Percentiles rank a stretch among this genome's conserved stretches.
Evolutionary conservation across 2,113 vertebrate species (phyloP).

Genomic region (Alligator sinensis): DNA sequence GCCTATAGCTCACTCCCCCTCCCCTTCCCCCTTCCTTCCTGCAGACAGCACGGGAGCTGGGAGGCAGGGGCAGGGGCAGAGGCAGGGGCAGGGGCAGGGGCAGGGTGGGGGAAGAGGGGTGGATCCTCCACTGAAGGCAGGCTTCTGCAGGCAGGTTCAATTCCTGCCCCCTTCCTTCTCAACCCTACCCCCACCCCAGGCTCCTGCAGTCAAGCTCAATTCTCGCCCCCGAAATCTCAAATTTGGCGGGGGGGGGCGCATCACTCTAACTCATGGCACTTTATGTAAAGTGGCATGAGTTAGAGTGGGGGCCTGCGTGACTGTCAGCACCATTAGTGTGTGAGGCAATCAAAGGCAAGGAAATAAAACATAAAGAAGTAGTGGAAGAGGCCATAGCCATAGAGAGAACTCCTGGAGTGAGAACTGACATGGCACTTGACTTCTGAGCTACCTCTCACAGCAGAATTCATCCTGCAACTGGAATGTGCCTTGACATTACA

Average conservation of each 20-base stretch:
- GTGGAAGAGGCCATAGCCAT: background rate
- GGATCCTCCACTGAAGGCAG: too few species aligned
- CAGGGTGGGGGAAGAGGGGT: background rate
- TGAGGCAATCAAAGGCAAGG: background rate
- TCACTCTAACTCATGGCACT: too few species aligned
- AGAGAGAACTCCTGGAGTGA: background rate
- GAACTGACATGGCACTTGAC: background rate
- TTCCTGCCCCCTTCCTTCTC: too few species aligned
- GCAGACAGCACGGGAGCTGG: background rate
- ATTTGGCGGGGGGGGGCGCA: too few species aligned
- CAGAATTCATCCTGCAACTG: background rate
- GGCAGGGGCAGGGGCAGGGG: background rate
- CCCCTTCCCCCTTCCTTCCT: too few species aligned
- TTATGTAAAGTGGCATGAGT: too few species aligned
- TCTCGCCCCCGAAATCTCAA: too few species aligned
- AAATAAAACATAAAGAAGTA: background rate
- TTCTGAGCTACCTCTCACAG: background rate
- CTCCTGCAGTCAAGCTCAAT: too few species aligned
- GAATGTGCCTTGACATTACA: rapidly evolving
- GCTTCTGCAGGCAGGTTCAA: too few species aligned
- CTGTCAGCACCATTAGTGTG: background rate
- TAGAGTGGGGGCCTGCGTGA: too few species aligned
- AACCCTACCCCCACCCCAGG: too few species aligned
- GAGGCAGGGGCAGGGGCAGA: background rate
- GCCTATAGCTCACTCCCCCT: too few species aligned